These are phyloP conservation scores for Chrysina gloriosa DNA, from an alignment of 2,888 invertebrate genomes.

Conservation along the genomic window DNA sequence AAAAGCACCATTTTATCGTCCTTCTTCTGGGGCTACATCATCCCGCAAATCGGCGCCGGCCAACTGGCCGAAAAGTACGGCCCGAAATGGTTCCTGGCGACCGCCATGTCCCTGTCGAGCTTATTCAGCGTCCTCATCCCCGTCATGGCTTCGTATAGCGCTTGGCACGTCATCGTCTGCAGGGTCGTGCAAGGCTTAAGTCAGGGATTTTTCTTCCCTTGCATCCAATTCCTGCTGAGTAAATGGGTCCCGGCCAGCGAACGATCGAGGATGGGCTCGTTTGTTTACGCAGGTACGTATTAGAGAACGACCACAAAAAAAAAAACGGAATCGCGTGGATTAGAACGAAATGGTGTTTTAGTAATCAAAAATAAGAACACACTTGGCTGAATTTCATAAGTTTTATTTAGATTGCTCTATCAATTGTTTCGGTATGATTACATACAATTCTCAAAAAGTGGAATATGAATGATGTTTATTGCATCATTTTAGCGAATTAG, in stretches of 20 bases:
- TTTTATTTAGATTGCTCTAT: too few relatives aligned
- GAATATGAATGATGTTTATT: too few relatives aligned
- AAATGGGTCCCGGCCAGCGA: slow-evolving; percentile 82
- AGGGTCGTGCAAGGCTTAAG: slow-evolving; percentile 80
- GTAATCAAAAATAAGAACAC: too few relatives aligned
- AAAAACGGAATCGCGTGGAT: too few relatives aligned
- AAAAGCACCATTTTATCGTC: slow-evolving; percentile 74
- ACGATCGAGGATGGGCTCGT: slow-evolving; percentile 75
- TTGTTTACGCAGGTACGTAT: slow-evolving; percentile 73
- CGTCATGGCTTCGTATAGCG: slow-evolving; percentile 72
- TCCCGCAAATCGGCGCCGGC: slow-evolving; percentile 79
- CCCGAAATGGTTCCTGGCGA: slow-evolving; percentile 74
- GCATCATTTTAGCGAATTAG: too few relatives aligned
- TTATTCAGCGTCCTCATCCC: slow-evolving; percentile 76
- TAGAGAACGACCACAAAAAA: too few relatives aligned
- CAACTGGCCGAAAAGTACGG: slow-evolving; percentile 80
- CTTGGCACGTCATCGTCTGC: slow-evolving; percentile 72
- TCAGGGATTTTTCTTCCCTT: slow-evolving; percentile 80
- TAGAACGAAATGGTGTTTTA: background rate
- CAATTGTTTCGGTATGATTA: too few relatives aligned
- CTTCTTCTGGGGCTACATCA: slow-evolving; percentile 84
- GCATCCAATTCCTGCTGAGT: slow-evolving; percentile 77
- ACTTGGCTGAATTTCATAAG: too few relatives aligned
- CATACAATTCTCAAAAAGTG: too few relatives aligned
- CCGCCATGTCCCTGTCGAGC: slow-evolving; percentile 71